phyloP scores from a whole-genome alignment of 1,140 invertebrate species.

The Ips typographus region DNA sequence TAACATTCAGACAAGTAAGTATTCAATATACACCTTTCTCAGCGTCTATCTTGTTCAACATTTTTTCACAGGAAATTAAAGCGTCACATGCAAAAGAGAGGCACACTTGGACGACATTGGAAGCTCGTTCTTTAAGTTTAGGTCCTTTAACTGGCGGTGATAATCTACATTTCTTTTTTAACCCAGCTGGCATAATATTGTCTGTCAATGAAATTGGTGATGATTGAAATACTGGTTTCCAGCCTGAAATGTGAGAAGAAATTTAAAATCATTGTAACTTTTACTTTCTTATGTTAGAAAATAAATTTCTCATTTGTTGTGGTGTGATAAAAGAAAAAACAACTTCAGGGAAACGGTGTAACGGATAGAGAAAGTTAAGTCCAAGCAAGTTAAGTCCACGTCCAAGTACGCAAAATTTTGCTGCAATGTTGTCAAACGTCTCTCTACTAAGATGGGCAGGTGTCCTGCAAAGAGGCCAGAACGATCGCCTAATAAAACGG shows the following conservation, averaged over 20 bases:
- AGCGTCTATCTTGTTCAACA: constrained; percentile 64
- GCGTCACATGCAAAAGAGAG: constrained; percentile 57
- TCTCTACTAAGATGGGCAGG: no score
- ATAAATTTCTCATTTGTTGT: no score
- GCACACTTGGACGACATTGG: constrained; percentile 48
- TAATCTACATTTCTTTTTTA: constrained; percentile 31
- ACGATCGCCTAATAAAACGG: no score
- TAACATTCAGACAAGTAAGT: constrained; percentile 6
- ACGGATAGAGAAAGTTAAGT: no score
- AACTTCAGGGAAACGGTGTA: no score
- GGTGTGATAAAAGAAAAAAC: no score
- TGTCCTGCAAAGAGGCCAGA: no score
- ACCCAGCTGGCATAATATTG: constrained; percentile 21
- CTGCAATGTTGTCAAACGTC: no score
- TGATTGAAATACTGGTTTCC: constrained; percentile 29
- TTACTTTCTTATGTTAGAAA: no score
- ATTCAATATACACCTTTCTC: constrained; percentile 53
- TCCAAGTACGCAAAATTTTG: no score
- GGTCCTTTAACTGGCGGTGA: constrained; percentile 45
- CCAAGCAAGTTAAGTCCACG: no score
- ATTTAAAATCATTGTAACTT: no score
- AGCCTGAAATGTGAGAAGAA: constrained; percentile 20
- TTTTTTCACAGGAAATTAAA: constrained; percentile 57
- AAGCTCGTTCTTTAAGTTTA: constrained; percentile 40
- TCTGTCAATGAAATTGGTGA: constrained; percentile 1